These are phyloP conservation scores for Tenthredo livida DNA, from an alignment of 2,888 invertebrate genomes.

Conservation along the genomic window DNA sequence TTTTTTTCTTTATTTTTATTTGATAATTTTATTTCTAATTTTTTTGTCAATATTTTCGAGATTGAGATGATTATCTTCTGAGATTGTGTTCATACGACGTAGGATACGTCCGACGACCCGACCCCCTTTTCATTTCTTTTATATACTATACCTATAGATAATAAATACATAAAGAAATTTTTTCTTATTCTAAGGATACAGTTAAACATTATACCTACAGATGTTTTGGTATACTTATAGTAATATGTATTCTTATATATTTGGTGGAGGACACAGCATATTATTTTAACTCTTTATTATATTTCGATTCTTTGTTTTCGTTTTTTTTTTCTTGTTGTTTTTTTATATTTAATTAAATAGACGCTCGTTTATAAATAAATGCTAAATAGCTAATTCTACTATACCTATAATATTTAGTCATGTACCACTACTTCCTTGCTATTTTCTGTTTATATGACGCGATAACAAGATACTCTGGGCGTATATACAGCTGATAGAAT, in stretches of 20 bases:
- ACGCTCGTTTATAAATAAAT: constrained; percentile 9
- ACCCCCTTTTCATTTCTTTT: neutral
- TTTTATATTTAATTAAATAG: constrained; percentile 31
- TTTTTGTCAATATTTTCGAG: constrained; percentile 14
- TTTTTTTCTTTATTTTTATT: constrained; percentile 11
- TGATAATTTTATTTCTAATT: too few relatives aligned
- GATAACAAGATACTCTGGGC: constrained; percentile 5
- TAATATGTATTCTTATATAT: constrained; percentile 58
- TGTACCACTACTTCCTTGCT: neutral
- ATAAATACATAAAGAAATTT: neutral
- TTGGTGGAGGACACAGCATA: constrained; percentile 66
- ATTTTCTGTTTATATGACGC: constrained; percentile 10
- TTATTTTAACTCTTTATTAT: constrained; percentile 51
- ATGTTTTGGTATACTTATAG: constrained; percentile 41
- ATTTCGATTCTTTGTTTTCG: neutral
- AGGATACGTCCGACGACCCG: neutral
- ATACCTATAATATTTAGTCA: neutral
- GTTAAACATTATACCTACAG: constrained; percentile 27
- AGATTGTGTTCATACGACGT: constrained; percentile 41
- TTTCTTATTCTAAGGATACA: constrained; percentile 51
- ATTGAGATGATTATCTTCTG: constrained; percentile 19
- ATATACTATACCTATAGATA: neutral
- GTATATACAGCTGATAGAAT: neutral
- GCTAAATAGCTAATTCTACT: constrained; percentile 18
- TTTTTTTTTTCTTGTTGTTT: neutral